Evolutionary conservation across 2,113 vertebrate species (phyloP), one percentile per base, ranked within the genome.

Genomic region (Formicarius rufipectus): DNA sequence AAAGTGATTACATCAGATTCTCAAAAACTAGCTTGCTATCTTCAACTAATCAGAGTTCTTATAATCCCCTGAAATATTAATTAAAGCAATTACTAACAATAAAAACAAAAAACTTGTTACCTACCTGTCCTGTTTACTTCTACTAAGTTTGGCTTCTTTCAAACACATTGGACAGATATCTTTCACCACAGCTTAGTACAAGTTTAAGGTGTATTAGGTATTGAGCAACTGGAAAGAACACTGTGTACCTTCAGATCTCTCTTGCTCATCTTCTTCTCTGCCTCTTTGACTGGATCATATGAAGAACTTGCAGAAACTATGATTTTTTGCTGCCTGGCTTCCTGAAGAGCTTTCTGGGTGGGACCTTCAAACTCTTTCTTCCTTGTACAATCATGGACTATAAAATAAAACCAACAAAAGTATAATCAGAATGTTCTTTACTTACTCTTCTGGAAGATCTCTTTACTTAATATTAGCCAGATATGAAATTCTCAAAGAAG

Each of bases 181-280:
- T 62, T 59, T 27, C 40, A 82, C 11, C 19, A 40, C 25, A 79
- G 18, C 7, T 72, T 35, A 45, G 37, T 28, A 25, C 6, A 56
- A 30, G 23, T 45, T 79, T 59, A 4, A 71, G 53, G 21, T 14
- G 24, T 8, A 39, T 69, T 67, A 87, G 37, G 35, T 16, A 52
- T 5, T 23, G 78, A 62, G 11, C 35, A 91, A 49, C 30, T 53
- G 21, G 20, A 81, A 68, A 69, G 72, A 87, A 40, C 24, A 63
- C 35, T 69, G 16, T 85, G 78, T 98, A 98, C 98, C 97, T 98
- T 97, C 53, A 40, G 50, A 11, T 89, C 39, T 40, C 45, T 95
- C 63, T 33, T 94, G 47, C 22, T 66, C 59, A 49, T 92, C 56
- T 31, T 89, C 75, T 97, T 96, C 92, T 80, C 47, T 89, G 80